Conservation (phyloP, 2,797 vertebrate genomes). For the Syndactyla subalaris region DNA sequence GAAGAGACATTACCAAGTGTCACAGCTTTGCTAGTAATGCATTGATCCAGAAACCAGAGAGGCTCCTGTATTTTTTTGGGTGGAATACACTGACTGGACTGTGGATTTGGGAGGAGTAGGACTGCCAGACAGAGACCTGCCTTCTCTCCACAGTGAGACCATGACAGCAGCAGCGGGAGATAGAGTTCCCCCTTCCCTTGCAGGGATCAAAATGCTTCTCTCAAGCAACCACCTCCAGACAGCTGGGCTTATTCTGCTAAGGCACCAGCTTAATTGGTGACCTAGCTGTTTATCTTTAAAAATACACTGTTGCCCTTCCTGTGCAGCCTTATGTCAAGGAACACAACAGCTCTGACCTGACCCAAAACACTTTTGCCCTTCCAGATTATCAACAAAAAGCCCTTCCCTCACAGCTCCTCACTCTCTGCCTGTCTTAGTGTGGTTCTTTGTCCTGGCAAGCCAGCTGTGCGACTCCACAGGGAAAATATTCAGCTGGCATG, state of each 20-base stretch:
- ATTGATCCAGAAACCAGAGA: background rate
- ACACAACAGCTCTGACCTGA: background rate
- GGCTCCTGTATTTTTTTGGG: background rate
- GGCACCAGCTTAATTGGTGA: background rate
- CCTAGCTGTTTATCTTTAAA: background rate
- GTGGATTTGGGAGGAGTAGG: background rate
- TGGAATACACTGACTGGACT: accelerated
- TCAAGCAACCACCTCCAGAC: background rate
- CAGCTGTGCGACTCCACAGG: background rate
- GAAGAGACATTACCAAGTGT: background rate
- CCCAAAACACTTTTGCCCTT: background rate
- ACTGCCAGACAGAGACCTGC: background rate
- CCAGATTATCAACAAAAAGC: background rate
- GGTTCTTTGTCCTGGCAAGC: background rate
- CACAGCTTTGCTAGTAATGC: background rate
- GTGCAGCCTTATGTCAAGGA: background rate
- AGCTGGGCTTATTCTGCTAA: background rate
- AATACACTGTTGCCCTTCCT: background rate
- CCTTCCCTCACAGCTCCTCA: background rate
- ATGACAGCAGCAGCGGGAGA: background rate
- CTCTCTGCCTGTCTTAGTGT: background rate
- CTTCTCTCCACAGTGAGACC: background rate
- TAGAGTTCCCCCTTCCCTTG: background rate
- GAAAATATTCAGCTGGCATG: background rate
- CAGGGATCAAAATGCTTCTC: background rate